Base-by-base conservation (phyloP, 1,140 invertebrate species). In the Cyphomyrmex costatus region DNA sequence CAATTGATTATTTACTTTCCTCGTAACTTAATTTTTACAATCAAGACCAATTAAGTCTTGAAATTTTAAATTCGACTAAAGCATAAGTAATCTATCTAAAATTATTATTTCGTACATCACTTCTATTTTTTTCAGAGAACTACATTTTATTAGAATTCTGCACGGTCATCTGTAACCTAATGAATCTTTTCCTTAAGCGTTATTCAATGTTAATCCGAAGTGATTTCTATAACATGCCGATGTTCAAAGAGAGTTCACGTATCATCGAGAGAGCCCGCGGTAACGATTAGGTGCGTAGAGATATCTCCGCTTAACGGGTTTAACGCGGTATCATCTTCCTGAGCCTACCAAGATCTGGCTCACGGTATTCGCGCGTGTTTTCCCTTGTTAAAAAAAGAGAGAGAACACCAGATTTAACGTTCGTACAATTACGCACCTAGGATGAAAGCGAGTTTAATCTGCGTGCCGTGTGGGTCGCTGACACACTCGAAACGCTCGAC, bases 381-480 rank as follows among this genome's bases (percentile, higher is more conserved):
- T 60, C 2, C 16, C 53, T 21, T 10, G 66, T 36, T 3, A 68
- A 49, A 68, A 68, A 68, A 24, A 14, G 19, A 21, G n/a, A 36
- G 5, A 36, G 19, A 42, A 21, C 2, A 24, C 5, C 27, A 77
- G 33, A 76, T 76, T 76, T 61, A 61, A 61, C 70, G 80, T 30
- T 24, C 58, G 27, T 63, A 66, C 78, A 88, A 90, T 88, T 91
- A 87, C 2, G 56, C 65, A 65, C 49, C 10, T 61, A 88, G 60
- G 82, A 91, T 90, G 86, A 89, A 79, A 84, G 87, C 27, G 86
- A 86, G 83, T 92, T 91, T 91, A 92, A 92, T 90, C 91, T 85
- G 49, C 86, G 66, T 76, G 68, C 70, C 53, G 87, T 85, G 80
- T 87, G 86, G 70, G 88, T 89, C 86, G 88, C 89, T 88, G 63